Evolutionary conservation across 2,113 vertebrate species (phyloP).

Genomic region (Megaceryle torquata): DNA sequence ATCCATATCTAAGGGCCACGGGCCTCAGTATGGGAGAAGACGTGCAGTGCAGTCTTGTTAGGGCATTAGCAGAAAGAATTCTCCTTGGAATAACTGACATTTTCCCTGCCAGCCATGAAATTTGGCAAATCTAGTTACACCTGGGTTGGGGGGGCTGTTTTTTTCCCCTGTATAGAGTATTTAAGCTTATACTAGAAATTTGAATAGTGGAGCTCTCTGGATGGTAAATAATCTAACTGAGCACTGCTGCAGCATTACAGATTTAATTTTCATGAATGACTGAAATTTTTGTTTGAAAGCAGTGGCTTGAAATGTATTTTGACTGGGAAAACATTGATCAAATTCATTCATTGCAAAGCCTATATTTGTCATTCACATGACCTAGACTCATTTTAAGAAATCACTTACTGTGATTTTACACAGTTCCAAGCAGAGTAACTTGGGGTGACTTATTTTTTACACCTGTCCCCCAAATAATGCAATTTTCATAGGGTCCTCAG

Average conservation of each 20-base stretch:
- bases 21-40: background rate
- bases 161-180: fast-evolving
- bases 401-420: background rate
- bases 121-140: background rate
- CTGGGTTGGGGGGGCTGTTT: background rate
- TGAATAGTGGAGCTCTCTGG: background rate
- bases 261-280: background rate
- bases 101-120: background rate
- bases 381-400: background rate
- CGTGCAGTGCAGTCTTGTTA: background rate
- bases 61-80: background rate
- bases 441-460: background rate
- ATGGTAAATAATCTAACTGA: background rate
- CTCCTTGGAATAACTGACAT: background rate
- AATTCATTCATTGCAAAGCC: background rate
- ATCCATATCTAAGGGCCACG: background rate
- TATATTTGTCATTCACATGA: background rate
- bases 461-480: background rate
- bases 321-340: background rate
- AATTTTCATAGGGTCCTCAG: background rate
- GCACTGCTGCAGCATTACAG: background rate
- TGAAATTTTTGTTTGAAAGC: background rate
- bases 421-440: background rate
- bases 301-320: background rate
- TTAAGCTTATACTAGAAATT: background rate